A percentile compares a stretch with the other conserved stretches of the same genome.
Evolutionary conservation across 2,113 vertebrate genomes (phyloP).

Genomic region (Chaetodon trifascialis): DNA sequence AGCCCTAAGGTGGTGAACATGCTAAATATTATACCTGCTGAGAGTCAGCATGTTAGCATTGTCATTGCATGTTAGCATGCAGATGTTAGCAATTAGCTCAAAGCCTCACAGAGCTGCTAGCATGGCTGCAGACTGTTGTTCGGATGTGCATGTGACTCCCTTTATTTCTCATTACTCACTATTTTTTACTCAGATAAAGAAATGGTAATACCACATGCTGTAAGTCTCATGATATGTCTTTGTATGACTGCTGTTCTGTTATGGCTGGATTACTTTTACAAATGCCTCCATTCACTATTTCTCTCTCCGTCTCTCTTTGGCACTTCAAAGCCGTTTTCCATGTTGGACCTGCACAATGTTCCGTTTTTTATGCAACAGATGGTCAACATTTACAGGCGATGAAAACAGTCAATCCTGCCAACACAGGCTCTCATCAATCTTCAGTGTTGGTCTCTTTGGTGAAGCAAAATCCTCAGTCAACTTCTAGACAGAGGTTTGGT

Average conservation of each 20-base stretch:
- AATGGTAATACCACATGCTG: background rate
- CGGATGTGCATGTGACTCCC: too few species aligned
- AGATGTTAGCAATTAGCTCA: too few species aligned
- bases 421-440: conserved; percentile 43
- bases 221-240: background rate
- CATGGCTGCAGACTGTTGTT: too few species aligned
- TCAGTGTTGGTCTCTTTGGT: conserved; percentile 34
- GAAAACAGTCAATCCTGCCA: conserved; percentile 59
- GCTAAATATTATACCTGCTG: too few species aligned
- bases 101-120: too few species aligned
- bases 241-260: background rate
- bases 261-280: conserved; percentile 25
- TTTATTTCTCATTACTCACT: too few species aligned
- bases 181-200: too few species aligned
- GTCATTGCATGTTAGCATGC: too few species aligned
- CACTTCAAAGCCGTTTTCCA: conserved; percentile 34
- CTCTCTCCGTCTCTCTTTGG: conserved; percentile 16
- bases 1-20: too few species aligned
- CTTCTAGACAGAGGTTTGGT: conserved; percentile 29
- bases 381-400: conserved; percentile 57
- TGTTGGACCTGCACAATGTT: conserved; percentile 29
- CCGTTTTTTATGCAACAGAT: conserved; percentile 56
- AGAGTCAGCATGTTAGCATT: too few species aligned
- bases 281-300: conserved; percentile 25
- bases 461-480: conserved; percentile 52